phyloP scores from a whole-genome alignment of 2,113 vertebrate species.

The Riparia riparia region DNA sequence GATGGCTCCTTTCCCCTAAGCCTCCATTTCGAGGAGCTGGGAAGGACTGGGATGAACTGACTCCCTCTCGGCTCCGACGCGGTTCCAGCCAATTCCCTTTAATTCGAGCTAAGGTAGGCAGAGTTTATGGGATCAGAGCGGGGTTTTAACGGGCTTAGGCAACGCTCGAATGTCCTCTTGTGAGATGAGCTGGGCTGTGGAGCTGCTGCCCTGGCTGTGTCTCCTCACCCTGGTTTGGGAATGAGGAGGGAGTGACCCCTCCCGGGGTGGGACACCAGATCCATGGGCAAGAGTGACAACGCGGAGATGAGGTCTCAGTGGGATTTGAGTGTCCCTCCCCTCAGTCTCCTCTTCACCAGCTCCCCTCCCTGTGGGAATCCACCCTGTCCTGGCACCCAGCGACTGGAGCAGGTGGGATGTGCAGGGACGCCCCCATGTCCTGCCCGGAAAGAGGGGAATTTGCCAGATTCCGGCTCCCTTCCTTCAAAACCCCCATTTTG shows the following conservation, averaged over 20 bases:
- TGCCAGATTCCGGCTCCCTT: too few relatives aligned
- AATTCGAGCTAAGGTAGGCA: slow-evolving; percentile 20
- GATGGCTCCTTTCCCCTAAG: slow-evolving; percentile 27
- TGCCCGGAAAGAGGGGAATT: too few relatives aligned
- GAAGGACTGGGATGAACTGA: not conserved
- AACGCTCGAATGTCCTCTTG: not conserved
- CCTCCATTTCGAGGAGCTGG: not conserved
- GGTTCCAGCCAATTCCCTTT: not conserved
- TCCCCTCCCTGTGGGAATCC: too few relatives aligned
- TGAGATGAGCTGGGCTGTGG: not conserved
- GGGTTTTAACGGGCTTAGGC: not conserved
- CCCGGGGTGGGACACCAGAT: fast-evolving
- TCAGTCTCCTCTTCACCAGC: too few relatives aligned
- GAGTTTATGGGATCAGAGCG: slow-evolving; percentile 39
- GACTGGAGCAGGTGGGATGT: too few relatives aligned
- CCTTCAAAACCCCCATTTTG: too few relatives aligned
- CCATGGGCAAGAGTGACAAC: not conserved
- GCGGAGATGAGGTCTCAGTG: too few relatives aligned
- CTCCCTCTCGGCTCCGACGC: not conserved
- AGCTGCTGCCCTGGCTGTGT: not conserved
- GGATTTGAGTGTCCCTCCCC: too few relatives aligned
- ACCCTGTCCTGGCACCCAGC: too few relatives aligned
- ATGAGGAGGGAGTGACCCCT: not conserved
- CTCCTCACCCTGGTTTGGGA: not conserved
- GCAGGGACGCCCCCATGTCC: too few relatives aligned